Evolutionary conservation across 1,140 invertebrate genomes (phyloP).

Genomic region (Hylyphantes graminicola): DNA sequence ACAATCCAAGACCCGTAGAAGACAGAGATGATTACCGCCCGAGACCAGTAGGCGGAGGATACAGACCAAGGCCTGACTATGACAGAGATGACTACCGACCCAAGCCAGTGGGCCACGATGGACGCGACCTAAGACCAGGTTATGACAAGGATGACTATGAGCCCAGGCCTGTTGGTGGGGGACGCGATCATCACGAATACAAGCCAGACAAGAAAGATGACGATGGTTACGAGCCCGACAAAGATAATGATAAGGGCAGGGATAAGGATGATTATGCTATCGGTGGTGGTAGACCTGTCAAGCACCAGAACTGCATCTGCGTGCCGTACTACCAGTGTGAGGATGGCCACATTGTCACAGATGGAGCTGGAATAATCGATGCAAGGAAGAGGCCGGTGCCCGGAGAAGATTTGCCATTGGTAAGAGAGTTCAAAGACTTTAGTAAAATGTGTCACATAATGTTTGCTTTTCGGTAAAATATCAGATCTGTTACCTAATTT

Average conservation of each 20-base stretch:
- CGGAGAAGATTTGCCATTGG: conserved; percentile 45
- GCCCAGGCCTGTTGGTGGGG: neutral
- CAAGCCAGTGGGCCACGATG: conserved; percentile 2
- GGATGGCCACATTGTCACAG: conserved; percentile 76
- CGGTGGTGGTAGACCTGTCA: neutral
- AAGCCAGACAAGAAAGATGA: neutral
- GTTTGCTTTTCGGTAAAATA: no score
- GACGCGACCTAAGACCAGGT: neutral
- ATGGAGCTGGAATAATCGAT: conserved; percentile 82
- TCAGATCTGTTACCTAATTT: no score
- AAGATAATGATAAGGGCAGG: neutral
- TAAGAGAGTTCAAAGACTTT: neutral
- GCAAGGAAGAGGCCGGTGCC: conserved; percentile 70
- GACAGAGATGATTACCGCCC: neutral
- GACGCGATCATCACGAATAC: neutral
- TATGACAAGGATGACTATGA: neutral
- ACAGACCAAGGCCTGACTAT: neutral
- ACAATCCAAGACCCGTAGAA: neutral
- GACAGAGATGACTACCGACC: neutral
- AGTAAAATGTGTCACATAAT: no score
- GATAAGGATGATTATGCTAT: conserved; percentile 7
- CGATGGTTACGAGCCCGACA: neutral
- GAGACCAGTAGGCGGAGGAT: neutral
- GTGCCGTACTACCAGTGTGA: conserved; percentile 78
- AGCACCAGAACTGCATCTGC: conserved; percentile 64